phyloP scores from a whole-genome alignment of 2,113 vertebrate genomes.

The Pachypanchax playfairii region DNA sequence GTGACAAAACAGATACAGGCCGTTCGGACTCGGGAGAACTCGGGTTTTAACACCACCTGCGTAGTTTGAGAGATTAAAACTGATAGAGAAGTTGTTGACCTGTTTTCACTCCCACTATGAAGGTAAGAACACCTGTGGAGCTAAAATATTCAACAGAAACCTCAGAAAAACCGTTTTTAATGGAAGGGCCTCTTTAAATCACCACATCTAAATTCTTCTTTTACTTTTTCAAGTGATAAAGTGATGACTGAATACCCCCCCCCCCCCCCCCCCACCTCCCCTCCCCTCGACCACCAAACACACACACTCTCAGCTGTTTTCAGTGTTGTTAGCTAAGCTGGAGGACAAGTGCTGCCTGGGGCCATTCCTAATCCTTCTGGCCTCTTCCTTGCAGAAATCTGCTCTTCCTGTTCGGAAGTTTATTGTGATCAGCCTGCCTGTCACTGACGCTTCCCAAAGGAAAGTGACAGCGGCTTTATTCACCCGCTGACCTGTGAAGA shows the following conservation, averaged over 20 bases:
- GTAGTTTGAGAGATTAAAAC: no score
- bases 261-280: background rate
- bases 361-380: conserved; percentile 63
- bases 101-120: no score
- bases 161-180: no score
- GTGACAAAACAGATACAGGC: no score
- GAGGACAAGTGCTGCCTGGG: conserved; percentile 58
- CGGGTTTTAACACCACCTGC: no score
- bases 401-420: conserved; percentile 75
- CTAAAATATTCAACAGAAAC: no score
- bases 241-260: background rate
- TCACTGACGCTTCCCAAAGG: conserved; percentile 73
- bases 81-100: no score
- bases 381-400: conserved; percentile 77
- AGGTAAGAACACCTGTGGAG: no score
- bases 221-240: background rate
- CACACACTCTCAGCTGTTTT: conserved; percentile 20
- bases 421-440: conserved; percentile 63
- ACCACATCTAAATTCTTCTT: no score
- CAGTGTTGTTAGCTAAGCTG: conserved; percentile 58
- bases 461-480: conserved; percentile 80
- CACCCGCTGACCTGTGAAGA: conserved; percentile 78
- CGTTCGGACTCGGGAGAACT: no score
- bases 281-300: background rate
- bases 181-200: no score